Conservation (phyloP, 2,888 invertebrate genomes). For the Drosophila tanythrix region DNA sequence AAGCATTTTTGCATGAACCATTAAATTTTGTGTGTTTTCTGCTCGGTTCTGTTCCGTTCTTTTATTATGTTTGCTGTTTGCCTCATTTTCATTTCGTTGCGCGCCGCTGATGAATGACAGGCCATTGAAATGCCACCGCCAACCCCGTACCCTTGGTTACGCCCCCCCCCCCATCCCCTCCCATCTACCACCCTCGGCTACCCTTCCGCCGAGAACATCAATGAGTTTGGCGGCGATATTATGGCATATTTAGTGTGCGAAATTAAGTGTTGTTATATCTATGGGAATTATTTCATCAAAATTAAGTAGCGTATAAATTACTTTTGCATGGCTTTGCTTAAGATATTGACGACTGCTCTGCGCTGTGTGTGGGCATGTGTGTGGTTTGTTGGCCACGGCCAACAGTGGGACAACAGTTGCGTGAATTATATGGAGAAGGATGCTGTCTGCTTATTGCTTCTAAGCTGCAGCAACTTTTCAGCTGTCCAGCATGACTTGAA, state of each 20-base stretch:
- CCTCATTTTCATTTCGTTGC: constrained; percentile 63
- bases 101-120: constrained; percentile 74
- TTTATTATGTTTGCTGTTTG: constrained; percentile 35
- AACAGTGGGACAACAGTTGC: constrained; percentile 42
- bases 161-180: background rate
- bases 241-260: constrained; percentile 77
- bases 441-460: constrained; percentile 19
- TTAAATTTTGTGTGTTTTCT: constrained; percentile 54
- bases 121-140: constrained; percentile 53
- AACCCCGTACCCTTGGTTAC: background rate
- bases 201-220: constrained; percentile 14
- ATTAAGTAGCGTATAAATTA: constrained; percentile 77
- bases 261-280: constrained; percentile 78
- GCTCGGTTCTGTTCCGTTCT: constrained; percentile 20
- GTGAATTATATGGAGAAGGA: constrained; percentile 6
- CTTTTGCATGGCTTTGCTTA: constrained; percentile 45
- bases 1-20: constrained; percentile 67
- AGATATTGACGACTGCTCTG: constrained; percentile 2
- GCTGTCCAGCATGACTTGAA: constrained; percentile 17
- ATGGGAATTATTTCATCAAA: constrained; percentile 75
- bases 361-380: constrained; percentile 21
- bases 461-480: constrained; percentile 22
- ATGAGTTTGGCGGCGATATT: constrained; percentile 47
- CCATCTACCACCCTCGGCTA: background rate
- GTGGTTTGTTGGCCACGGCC: constrained; percentile 41